Evolutionary conservation across 2,797 vertebrate genomes (phyloP).

Genomic region (Lepilemur septentrionalis): DNA sequence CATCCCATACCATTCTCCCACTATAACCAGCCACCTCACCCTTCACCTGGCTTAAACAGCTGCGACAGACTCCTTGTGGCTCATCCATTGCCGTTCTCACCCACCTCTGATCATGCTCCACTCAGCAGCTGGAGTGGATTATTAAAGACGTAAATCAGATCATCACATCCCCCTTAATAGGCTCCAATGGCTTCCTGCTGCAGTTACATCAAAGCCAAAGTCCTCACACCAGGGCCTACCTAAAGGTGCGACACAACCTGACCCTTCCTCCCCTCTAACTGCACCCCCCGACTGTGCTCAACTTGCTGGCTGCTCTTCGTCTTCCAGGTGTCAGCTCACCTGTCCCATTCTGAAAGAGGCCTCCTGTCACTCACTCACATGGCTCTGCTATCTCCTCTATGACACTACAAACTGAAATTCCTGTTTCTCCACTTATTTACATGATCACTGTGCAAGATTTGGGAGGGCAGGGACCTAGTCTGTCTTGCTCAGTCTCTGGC

Average conservation of each 20-base stretch:
- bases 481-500: neutral
- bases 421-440: neutral
- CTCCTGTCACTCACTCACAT: neutral
- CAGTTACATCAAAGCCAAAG: neutral
- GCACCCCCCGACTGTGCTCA: neutral
- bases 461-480: neutral
- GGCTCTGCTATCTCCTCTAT: neutral
- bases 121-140: neutral
- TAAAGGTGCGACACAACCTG: neutral
- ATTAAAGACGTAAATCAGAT: neutral
- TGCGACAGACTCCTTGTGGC: neutral
- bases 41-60: neutral
- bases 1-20: rapidly evolving
- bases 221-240: neutral
- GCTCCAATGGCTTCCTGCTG: neutral
- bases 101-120: neutral
- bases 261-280: neutral
- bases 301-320: neutral
- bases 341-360: neutral
- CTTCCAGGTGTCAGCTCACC: neutral
- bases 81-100: neutral
- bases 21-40: no score
- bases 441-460: neutral
- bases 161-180: neutral
- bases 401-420: neutral